These are phyloP conservation scores for Geotria australis DNA, from an alignment of 2,797 vertebrate species.

Conservation along the genomic window DNA sequence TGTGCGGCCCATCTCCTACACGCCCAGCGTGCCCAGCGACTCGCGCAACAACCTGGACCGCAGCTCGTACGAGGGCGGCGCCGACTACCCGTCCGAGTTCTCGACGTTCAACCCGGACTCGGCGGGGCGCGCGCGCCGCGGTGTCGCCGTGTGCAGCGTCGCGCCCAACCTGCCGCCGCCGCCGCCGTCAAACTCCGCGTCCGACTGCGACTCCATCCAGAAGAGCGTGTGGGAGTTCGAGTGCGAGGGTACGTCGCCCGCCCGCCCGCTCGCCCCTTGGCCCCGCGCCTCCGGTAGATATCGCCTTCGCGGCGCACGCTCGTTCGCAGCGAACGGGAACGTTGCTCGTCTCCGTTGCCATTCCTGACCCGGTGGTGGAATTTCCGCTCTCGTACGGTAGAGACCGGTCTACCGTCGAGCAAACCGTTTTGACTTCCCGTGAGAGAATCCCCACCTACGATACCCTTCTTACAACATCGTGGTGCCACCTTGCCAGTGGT, in stretches of 20 bases:
- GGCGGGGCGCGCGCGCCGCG: slow-evolving; percentile 37
- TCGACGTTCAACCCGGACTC: slow-evolving; percentile 78
- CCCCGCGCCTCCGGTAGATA: too few relatives aligned
- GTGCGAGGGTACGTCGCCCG: slow-evolving; percentile 23
- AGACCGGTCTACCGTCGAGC: too few relatives aligned
- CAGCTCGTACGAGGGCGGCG: slow-evolving; percentile 27
- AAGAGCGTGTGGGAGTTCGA: slow-evolving; percentile 59
- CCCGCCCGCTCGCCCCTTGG: not conserved
- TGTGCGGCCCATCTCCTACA: slow-evolving; percentile 76
- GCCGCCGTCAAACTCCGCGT: slow-evolving; percentile 48
- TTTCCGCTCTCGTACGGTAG: too few relatives aligned
- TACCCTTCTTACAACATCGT: too few relatives aligned
- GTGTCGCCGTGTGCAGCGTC: slow-evolving; percentile 75
- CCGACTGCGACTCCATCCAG: slow-evolving; percentile 60
- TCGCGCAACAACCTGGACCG: slow-evolving; percentile 49
- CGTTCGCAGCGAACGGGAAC: too few relatives aligned
- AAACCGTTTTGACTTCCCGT: too few relatives aligned
- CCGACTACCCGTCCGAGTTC: slow-evolving; percentile 60
- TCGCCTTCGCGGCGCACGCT: too few relatives aligned
- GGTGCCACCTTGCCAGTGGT: too few relatives aligned
- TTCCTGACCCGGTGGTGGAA: too few relatives aligned
- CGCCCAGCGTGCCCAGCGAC: slow-evolving; percentile 65
- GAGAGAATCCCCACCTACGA: too few relatives aligned
- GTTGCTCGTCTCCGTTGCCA: too few relatives aligned
- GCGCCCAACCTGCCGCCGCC: slow-evolving; percentile 60